A percentile compares a stretch with the other conserved stretches of the same genome.
These are phyloP conservation scores for Aporophyla lueneburgensis DNA, from an alignment of 2,888 invertebrate species.

Conservation along the genomic window DNA sequence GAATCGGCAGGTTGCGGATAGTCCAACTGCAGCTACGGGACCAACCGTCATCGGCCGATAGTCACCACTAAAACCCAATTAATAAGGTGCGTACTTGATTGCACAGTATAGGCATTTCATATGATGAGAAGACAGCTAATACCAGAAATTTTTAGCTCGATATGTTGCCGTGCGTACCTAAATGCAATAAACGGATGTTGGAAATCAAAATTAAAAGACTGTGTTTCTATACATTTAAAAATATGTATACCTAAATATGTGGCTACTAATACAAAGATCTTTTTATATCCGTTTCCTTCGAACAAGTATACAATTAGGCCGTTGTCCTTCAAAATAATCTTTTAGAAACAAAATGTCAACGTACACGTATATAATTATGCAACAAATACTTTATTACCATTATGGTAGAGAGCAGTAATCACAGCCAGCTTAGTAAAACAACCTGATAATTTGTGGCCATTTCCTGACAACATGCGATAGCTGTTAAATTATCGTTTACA, in stretches of 20 bases:
- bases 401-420: slow-evolving; percentile 18
- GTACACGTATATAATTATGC: slow-evolving; percentile 3
- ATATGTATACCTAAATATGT: background rate
- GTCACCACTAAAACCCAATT: too few species aligned
- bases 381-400: slow-evolving; percentile 14
- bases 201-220: background rate
- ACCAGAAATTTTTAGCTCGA: too few species aligned
- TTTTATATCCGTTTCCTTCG: background rate
- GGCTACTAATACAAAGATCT: background rate
- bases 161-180: too few species aligned
- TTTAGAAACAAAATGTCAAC: slow-evolving; percentile 16
- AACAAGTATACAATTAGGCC: too few species aligned
- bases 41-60: too few species aligned
- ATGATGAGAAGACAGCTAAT: too few species aligned
- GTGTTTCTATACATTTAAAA: background rate
- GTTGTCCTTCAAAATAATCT: background rate
- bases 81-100: too few species aligned
- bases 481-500: slow-evolving; percentile 8
- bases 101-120: too few species aligned
- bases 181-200: too few species aligned
- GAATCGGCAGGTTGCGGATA: too few species aligned
- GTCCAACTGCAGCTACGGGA: too few species aligned
- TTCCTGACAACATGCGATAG: slow-evolving; percentile 38
- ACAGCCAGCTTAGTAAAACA: slow-evolving; percentile 34
- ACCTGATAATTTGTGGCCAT: slow-evolving; percentile 48